Evolutionary conservation across 2,797 vertebrate genomes (phyloP), one percentile per base, ranked within the genome.

Genomic region (Leucoraja ocellata): DNA sequence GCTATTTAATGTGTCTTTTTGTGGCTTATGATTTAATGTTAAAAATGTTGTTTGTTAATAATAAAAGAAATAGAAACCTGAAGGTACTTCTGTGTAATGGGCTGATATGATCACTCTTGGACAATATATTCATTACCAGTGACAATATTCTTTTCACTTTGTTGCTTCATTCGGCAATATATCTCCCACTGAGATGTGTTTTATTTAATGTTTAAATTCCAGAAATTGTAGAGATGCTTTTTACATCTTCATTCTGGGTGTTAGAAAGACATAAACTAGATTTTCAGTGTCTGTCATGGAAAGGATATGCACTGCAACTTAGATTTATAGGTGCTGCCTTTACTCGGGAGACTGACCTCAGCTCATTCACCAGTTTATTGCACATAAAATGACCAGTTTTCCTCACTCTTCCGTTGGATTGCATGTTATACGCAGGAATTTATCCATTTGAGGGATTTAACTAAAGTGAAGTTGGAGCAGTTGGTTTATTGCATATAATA

Each of bases 111-210:
- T 86, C 83, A 86, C 83, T 86, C 58, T n/a, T 86, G 83, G 83
- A 86, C 83, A 86, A 65, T 86, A 63, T 86, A 86, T 86, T 86
- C 58, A 86, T 86, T 86, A 65, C 83, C 11, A 63, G 58, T 86
- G 83, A 86, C 83, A 86, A 86, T 86, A 88, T 68, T 65, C 84
- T 88, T 88, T 65, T 88, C 84, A 88, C 61, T 65, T 88, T 68
- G n/a, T 65, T 65, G 84, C 23, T 32, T 88, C 58, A 32, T 88
- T 88, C 61, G 36, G 61, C 84, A 36, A 36, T 88, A 65, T 88
- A 68, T 88, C 61, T 65, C 61, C 65, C 84, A 88, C 61, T 68
- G 84, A 88, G n/a, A 88, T 88, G 61, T 68, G 84, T 86, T 88
- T 88, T 88, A 88, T 68, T 32, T 88, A 88, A 88, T 88, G 84